Evolutionary conservation across 1,140 invertebrate genomes (phyloP).

Genomic region (Dreissena polymorpha): DNA sequence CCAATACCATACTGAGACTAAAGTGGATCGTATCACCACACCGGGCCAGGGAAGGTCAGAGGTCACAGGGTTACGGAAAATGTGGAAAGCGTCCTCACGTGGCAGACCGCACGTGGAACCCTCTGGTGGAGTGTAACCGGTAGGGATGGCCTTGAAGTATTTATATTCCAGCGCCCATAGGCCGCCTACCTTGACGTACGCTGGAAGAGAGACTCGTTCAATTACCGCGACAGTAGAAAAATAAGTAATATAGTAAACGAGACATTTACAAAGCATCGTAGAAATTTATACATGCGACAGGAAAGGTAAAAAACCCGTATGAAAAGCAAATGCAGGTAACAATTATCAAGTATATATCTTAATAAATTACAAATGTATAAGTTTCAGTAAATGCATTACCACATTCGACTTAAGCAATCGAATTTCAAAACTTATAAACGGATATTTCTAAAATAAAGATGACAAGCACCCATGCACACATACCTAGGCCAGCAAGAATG

Average conservation of each 20-base stretch:
- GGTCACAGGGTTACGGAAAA: constrained; percentile 74
- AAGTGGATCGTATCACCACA: constrained; percentile 79
- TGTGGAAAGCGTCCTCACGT: constrained; percentile 79
- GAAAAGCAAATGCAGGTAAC: too few relatives aligned
- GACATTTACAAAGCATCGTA: not conserved
- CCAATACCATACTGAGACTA: constrained; percentile 82
- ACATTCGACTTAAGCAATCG: too few relatives aligned
- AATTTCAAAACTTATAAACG: too few relatives aligned
- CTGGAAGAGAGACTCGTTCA: constrained; percentile 61
- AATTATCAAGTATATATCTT: too few relatives aligned
- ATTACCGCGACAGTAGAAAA: too few relatives aligned
- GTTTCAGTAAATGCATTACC: too few relatives aligned
- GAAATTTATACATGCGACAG: not conserved
- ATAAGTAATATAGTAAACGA: not conserved
- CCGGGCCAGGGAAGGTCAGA: constrained; percentile 80
- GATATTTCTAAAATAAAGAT: too few relatives aligned
- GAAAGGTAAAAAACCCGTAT: too few relatives aligned
- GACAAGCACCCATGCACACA: too few relatives aligned
- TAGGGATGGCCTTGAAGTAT: constrained; percentile 75
- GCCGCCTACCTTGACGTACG: constrained; percentile 80
- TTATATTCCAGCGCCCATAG: constrained; percentile 75
- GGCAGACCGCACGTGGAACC: constrained; percentile 73
- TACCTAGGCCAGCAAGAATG: constrained; percentile 78
- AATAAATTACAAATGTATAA: too few relatives aligned
- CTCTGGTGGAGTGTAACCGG: constrained; percentile 33